Evolutionary conservation across 2,797 vertebrate species (phyloP), one percentile per base, ranked within the genome.

Genomic region (Mormyrops boulengeri): DNA sequence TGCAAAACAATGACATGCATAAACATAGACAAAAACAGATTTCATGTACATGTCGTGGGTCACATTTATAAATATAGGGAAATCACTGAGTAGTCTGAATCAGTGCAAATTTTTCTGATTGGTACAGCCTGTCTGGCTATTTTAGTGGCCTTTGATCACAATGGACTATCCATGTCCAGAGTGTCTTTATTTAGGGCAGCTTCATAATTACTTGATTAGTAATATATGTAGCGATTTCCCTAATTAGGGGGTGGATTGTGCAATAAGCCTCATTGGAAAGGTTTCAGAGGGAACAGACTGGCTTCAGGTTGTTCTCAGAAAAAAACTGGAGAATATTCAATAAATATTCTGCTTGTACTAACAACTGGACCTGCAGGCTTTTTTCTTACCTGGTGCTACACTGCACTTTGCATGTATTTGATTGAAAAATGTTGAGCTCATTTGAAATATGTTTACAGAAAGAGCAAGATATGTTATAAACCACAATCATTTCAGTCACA

Each of bases 171-270:
- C 50, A 55, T 87, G 85, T n/a, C 50, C 85, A 38, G 26, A 52
- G 34, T 87, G 9, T 49, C 44, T 85, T 85, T 57, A 87, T 87
- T 57, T 57, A 57, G 30, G 53, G 93, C 92, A 92, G 94, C 92
- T 92, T 92, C 52, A 92, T 94, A 95, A 95, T 95, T 95, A 95
- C 93, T 94, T 95, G 95, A 95, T 95, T 95, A 94, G 95, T 95
- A 95, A 95, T 95, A 95, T 94, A 92, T 94, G 94, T 94, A 94
- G 95, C 94, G 93, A 92, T 93, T 94, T 92, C 93, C 93, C 62
- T 95, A 95, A 95, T 96, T 95, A 95, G 38, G 55, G 92, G 92
- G 88, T 93, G 95, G 95, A 94, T 95, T 95, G 93, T 94, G 90
- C 92, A 93, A 94, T 92, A 92, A 91, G 92, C 92, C 91, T 91